Evolutionary conservation across 2,113 vertebrate species (phyloP).

Genomic region (Hydrochoerus hydrochaeris): DNA sequence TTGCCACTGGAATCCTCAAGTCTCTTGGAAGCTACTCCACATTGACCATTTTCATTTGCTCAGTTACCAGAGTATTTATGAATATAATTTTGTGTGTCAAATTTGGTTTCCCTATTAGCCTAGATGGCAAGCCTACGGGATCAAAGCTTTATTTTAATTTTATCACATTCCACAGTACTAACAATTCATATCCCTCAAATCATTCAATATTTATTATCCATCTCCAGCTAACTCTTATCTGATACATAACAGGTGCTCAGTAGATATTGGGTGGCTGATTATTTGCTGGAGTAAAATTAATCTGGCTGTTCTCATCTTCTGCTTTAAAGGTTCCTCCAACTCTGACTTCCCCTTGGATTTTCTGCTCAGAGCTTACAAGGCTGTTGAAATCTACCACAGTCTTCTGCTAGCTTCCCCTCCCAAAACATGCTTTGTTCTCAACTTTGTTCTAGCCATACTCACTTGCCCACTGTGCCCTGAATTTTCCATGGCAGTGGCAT

Average conservation of each 20-base stretch:
- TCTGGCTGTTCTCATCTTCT: neutral
- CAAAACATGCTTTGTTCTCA: neutral
- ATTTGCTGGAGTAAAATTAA: neutral
- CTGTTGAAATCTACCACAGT: neutral
- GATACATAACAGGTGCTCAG: neutral
- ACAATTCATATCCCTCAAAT: neutral
- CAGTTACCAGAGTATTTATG: neutral
- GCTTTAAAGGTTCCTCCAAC: neutral
- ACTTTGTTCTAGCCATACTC: neutral
- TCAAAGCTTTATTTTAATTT: neutral
- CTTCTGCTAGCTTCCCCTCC: neutral
- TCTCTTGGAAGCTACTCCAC: neutral
- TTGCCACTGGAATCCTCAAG: neutral
- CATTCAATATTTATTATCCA: neutral
- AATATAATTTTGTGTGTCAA: neutral
- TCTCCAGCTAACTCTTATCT: neutral
- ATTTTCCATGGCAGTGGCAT: rapidly evolving
- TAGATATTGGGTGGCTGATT: neutral
- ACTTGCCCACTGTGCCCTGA: rapidly evolving
- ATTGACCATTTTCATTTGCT: neutral
- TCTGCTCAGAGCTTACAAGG: neutral
- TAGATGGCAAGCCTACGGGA: neutral
- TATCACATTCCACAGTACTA: neutral
- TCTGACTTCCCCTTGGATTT: neutral
- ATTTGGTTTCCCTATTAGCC: neutral